Base-by-base conservation (phyloP, 2,797 vertebrate genomes). In the Coregonus sp. region DNA sequence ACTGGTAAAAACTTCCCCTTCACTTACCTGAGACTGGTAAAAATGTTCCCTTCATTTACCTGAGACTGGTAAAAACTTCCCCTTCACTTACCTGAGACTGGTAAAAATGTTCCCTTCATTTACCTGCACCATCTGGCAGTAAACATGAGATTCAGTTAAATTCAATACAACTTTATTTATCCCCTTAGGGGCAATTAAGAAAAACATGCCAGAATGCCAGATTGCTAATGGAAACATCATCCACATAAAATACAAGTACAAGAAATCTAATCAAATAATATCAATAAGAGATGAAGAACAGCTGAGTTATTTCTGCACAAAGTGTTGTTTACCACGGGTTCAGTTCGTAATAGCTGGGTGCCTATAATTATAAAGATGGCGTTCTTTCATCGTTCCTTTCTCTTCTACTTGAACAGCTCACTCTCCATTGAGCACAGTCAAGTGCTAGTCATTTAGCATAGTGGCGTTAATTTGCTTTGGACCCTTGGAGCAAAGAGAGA, bases 341-440 rank as follows among this genome's bases (percentile, higher is more conserved):
- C 20, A 25, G 59, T 47, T 47, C 40, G 1, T 47, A 11, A 2
- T 47, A 47, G 40, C 40, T 47, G 40, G 40, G 40, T 25, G 59
- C 7, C 59, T 25, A 6, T 16, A 63, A 63, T 63, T 25, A 20
- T 63, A 63, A 6, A 63, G 25, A 63, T 25, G 20, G 3, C 11
- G 20, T 35, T 78, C 40, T 33, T 73, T 52, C 3, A 20, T 4
- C 25, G 14, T 35, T 80, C 54, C 20, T 73, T 63, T 20, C 65
- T 18, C 4, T 25, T 20, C 14, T 56, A 77, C 29, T 70, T 20
- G 15, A 3, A 16, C 31, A 61, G 72, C 20, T 50, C 76, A 54
- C 63, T 66, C 59, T 72, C 72, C 4, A 40, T 29, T 73, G 59
- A 73, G 61, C 63, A 52, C 56, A 52, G 52, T 65, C 33, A 70